Evolutionary conservation across 37 sponge, comb jelly and placozoan species (phyloP), one percentile per base, ranked within the genome.

Genomic region (Trichoplax adhaerens): DNA sequence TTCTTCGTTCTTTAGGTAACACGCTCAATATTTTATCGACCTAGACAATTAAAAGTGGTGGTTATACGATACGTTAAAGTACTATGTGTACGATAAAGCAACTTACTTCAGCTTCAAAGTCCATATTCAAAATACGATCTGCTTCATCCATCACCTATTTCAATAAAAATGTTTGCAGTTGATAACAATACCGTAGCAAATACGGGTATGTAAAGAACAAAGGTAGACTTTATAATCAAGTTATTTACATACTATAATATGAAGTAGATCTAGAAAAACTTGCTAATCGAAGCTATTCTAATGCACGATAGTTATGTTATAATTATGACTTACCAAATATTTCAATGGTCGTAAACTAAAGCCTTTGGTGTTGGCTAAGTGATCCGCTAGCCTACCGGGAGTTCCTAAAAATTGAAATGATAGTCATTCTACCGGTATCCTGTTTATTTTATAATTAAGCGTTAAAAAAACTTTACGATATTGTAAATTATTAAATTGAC

Each of bases 321-420:
- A 29, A 29, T 29, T 29, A 29, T 29, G 29, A 29, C 29, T 10
- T 0, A 97, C 94, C 29, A 97, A 57, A 62, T 81, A 97, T 60
- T 73, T 78, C 49, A 97, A 75, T 56, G 85, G 82, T 5, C 90
- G 81, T 48, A 97, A 71, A 53, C 69, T 79, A 78, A 97, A 97
- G 1, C 99, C 99, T 66, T 97, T 97, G 12, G 99, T 97, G 72
- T 92, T 97, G 80, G 91, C 99, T 54, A 97, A 72, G 69, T 97
- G 99, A 72, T 97, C 99, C 4, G 92, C 90, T 62, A 97, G 76
- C 29, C 99, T 81, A 46, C 99, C 99, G 58, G 99, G 99, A 0
- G 94, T 93, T n/a, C 91, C 99, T 29, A 29, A 29, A 29, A 29
- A 29, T 29, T 29, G 29, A 29, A 29, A 29, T 29, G 29, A 29